Evolutionary conservation across 2,113 vertebrate genomes (phyloP), one percentile per base, ranked within the genome.

Genomic region (Holacanthus passer): DNA sequence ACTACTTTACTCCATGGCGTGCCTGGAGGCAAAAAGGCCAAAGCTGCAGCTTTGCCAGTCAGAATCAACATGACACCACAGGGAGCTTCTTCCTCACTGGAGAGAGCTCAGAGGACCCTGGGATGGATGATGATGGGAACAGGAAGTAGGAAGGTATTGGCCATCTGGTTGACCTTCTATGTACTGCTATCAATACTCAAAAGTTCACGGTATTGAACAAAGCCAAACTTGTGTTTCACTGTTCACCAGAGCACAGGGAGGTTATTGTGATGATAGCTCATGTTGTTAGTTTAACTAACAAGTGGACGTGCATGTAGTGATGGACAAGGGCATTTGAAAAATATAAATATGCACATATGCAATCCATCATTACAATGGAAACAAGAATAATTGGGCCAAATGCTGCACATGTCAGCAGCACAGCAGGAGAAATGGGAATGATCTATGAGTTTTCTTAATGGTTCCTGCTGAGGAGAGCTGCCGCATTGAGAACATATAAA

Each of bases 1-100:
- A 55, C 14, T n/a, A 35, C 43, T 39, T 77, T 69, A 17, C 69
- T 84, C 71, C 85, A 56, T n/a, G 58, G 81, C 66, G 60, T 74
- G 77, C 88, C 91, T 77, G 73, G 70, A 87, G 86, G 86, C 86
- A 85, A 78, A 91, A 83, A 92, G 92, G 90, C 91, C 93, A 92
- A 76, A 82, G 89, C 86, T 77, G 76, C 74, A 41, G 83, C 69
- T 90, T 76, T 88, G 82, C 77, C 79, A 80, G 77, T 79, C 41
- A 80, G 56, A 86, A 75, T 72, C 80, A 86, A 59, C 85, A 64
- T 20, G 27, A 82, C 81, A 52, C 85, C 78, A 67, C 72, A 43
- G 86, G 81, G 76, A 83, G 70, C 69, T 72, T 50, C 72, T 81
- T 81, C 72, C 69, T 83, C 77, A 29, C 52, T 74, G 71, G 48